These are phyloP conservation scores for Tapirus terrestris DNA, from an alignment of 2,113 vertebrate genomes.

Conservation along the genomic window DNA sequence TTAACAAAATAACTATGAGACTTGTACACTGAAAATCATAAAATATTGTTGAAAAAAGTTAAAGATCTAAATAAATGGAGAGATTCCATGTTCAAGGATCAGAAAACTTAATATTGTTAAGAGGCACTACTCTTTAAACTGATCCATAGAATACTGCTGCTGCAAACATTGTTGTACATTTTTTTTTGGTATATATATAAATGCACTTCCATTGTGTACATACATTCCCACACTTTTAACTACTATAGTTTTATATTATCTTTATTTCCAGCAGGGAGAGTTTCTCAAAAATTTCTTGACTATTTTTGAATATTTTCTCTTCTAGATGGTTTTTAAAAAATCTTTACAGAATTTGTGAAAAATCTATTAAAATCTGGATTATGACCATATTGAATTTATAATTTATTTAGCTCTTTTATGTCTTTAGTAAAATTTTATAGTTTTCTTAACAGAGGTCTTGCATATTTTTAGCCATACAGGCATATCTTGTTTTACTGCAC, in stretches of 20 bases:
- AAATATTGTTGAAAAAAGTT: not conserved
- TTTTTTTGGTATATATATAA: not conserved
- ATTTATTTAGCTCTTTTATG: not conserved
- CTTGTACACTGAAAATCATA: not conserved
- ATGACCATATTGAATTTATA: not conserved
- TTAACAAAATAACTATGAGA: not conserved
- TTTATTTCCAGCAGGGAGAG: not conserved
- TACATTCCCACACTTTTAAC: not conserved
- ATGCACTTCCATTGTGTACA: not conserved
- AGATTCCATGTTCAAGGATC: not conserved
- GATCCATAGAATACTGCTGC: not conserved
- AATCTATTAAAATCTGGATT: not conserved
- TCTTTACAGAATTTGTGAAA: constrained; percentile 19
- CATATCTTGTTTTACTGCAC: too few species aligned
- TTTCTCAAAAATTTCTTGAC: constrained; percentile 8
- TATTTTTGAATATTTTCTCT: not conserved
- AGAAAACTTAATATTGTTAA: not conserved
- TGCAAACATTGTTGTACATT: not conserved
- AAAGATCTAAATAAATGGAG: not conserved
- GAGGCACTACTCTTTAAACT: not conserved
- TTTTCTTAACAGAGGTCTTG: not conserved
- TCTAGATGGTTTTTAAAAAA: not conserved
- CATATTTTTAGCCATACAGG: not conserved
- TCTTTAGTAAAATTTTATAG: not conserved
- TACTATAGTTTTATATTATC: constrained; percentile 2